These are phyloP conservation scores for Synodontis membranacea DNA, from an alignment of 2,113 vertebrate species.

Conservation along the genomic window DNA sequence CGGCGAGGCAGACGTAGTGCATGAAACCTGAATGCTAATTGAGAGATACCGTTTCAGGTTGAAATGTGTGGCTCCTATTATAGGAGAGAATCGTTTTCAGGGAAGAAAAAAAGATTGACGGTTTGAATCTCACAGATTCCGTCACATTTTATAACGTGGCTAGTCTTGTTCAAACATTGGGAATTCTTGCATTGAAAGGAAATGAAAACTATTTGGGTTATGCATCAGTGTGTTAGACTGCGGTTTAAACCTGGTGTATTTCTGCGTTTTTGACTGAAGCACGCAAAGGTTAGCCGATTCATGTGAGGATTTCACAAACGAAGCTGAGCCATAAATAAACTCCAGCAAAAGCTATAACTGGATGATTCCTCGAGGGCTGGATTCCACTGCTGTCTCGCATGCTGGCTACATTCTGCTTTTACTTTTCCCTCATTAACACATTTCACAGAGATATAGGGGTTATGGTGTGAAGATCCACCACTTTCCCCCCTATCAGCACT, in stretches of 20 bases:
- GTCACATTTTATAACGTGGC: neutral
- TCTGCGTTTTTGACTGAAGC: neutral
- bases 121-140: neutral
- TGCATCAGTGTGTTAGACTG: neutral
- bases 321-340: constrained; percentile 36
- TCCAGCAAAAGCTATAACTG: constrained; percentile 7
- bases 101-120: neutral
- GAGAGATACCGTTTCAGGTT: constrained; percentile 32
- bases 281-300: constrained; percentile 26
- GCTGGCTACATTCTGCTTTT: constrained; percentile 27
- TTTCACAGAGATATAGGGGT: constrained; percentile 26
- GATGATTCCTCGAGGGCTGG: constrained; percentile 14
- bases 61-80: constrained; percentile 1
- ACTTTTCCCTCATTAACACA: constrained; percentile 52
- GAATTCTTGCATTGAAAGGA: constrained; percentile 7
- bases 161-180: neutral
- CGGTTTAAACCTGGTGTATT: neutral
- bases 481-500: neutral
- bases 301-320: constrained; percentile 27
- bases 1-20: constrained; percentile 26
- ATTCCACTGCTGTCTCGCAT: constrained; percentile 17
- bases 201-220: neutral
- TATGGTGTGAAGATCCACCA: constrained; percentile 34
- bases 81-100: neutral
- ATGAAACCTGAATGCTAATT: constrained; percentile 51